Conservation (phyloP, 2,888 invertebrate species). For the Lissocephala sabroskyi region DNA sequence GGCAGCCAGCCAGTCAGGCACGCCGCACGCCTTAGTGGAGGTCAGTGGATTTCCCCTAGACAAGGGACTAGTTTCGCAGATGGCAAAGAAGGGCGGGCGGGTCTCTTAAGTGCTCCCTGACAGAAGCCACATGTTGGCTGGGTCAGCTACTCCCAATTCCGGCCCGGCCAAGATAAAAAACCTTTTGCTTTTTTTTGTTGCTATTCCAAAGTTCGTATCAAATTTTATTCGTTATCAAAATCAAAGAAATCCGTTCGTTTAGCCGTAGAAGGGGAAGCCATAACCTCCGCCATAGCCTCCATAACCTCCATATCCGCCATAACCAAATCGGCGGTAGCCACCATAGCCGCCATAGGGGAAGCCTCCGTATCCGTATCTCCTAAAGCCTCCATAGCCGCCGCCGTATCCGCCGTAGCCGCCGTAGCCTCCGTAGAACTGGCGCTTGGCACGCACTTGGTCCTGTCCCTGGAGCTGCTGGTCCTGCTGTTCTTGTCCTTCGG, state of each 20-base stretch:
- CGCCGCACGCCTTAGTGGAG: conserved; percentile 35
- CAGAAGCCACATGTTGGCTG: background rate
- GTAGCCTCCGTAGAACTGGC: conserved; percentile 21
- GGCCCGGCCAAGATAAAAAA: too few relatives aligned
- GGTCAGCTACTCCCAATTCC: too few relatives aligned
- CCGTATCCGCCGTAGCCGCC: conserved; percentile 8
- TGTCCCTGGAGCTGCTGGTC: background rate
- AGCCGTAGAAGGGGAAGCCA: conserved; percentile 6
- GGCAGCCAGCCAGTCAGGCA: conserved; percentile 34
- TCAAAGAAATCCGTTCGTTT: background rate
- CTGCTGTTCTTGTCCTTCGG: conserved; percentile 5
- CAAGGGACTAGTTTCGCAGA: too few relatives aligned
- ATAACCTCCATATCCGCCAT: conserved; percentile 6
- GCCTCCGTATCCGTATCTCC: conserved; percentile 5
- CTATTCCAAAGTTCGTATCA: background rate
- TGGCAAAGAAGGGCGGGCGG: too few relatives aligned
- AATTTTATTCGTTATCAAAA: background rate
- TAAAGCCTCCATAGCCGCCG: conserved; percentile 6
- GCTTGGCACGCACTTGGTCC: conserved; percentile 30
- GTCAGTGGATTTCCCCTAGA: conserved; percentile 46
- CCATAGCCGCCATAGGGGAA: conserved; percentile 16
- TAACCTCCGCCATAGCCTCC: conserved; percentile 1
- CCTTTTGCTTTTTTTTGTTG: too few relatives aligned
- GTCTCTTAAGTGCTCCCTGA: background rate
- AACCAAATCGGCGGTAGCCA: conserved; percentile 8